Evolutionary conservation across 1,140 invertebrate species (phyloP).

Genomic region (Drosophila pandora): DNA sequence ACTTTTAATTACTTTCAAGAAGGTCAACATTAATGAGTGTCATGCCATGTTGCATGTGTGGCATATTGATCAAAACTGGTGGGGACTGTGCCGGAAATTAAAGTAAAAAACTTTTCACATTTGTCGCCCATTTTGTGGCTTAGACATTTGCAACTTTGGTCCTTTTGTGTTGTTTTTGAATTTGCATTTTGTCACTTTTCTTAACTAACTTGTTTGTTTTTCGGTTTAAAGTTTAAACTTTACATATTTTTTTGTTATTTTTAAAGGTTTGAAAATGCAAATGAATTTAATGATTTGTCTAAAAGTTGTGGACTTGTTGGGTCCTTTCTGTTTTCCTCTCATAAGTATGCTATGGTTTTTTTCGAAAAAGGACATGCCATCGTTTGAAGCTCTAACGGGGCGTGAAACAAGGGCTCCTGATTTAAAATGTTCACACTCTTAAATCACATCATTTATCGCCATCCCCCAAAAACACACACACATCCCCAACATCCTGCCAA

Average conservation of each 20-base stretch:
- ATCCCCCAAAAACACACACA: neutral
- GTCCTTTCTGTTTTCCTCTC: constrained; percentile 2
- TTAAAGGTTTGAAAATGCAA: no score
- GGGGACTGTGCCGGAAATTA: constrained; percentile 56
- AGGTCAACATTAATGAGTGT: constrained; percentile 81
- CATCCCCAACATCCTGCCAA: neutral
- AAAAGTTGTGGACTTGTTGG: no score
- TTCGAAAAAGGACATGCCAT: no score
- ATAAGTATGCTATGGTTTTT: constrained; percentile 50
- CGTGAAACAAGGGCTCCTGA: no score
- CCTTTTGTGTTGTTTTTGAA: constrained; percentile 27
- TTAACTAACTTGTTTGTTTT: neutral
- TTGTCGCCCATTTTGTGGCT: constrained; percentile 75
- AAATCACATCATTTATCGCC: constrained; percentile 15
- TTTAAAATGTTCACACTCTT: constrained; percentile 12
- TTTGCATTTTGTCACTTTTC: constrained; percentile 46
- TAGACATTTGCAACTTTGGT: constrained; percentile 53
- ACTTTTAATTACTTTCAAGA: constrained; percentile 83
- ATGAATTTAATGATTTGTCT: no score
- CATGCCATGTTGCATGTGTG: constrained; percentile 16
- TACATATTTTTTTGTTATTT: neutral
- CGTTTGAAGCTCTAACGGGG: no score
- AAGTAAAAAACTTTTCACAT: constrained; percentile 81
- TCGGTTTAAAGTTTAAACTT: neutral
- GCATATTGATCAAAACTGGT: constrained; percentile 60